phyloP scores from a whole-genome alignment of 2,113 vertebrate genomes.

The Halcyon senegalensis region DNA sequence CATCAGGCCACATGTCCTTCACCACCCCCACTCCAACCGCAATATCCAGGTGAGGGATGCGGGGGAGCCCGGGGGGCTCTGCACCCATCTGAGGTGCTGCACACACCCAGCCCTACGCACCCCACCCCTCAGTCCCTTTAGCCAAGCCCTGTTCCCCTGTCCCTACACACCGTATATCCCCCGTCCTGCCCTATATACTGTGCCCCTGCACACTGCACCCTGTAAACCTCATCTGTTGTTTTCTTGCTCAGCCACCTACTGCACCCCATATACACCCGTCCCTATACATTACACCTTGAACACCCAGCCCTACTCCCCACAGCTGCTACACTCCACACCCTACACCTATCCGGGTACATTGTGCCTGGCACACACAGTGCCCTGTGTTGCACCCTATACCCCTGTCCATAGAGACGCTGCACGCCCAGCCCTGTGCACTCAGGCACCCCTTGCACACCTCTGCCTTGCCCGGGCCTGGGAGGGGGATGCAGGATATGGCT shows the following conservation, averaged over 20 bases:
- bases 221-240: neutral
- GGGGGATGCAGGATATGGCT: neutral
- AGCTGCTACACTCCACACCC: neutral
- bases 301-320: neutral
- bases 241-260: neutral
- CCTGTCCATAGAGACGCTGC: neutral
- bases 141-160: neutral
- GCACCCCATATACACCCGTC: neutral
- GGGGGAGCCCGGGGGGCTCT: neutral
- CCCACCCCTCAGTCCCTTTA: neutral
- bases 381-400: neutral
- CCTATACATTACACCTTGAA: neutral
- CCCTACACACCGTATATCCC: neutral
- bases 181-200: neutral
- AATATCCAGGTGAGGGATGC: conserved; percentile 15
- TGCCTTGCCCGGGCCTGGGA: too few species aligned
- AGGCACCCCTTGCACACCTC: neutral
- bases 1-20: neutral
- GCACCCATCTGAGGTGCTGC: fast-evolving
- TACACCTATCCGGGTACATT: neutral
- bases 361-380: neutral
- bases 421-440: neutral
- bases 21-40: neutral
- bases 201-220: neutral
- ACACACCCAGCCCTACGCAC: neutral